These are phyloP conservation scores for Muscidifurax raptorellus DNA, from an alignment of 1,140 invertebrate species.

Conservation along the genomic window DNA sequence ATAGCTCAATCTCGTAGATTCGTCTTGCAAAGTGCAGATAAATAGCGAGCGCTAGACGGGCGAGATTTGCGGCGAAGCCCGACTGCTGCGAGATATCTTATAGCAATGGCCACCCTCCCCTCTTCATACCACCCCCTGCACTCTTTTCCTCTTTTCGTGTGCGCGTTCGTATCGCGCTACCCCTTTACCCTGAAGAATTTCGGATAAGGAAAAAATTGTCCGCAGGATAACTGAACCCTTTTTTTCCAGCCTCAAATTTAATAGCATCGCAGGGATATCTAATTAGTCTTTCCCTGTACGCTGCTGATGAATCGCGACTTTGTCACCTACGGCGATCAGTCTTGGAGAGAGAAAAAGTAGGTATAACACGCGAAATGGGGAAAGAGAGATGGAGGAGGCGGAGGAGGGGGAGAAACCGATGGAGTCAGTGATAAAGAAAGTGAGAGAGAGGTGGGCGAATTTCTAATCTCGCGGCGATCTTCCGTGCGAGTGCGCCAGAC, in stretches of 20 bases:
- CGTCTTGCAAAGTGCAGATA: slow-evolving; percentile 64
- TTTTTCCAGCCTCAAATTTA: neutral
- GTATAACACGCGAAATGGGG: neutral
- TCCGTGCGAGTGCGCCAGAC: slow-evolving; percentile 67
- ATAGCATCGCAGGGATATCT: neutral
- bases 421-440: slow-evolving; percentile 47
- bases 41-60: slow-evolving; percentile 63
- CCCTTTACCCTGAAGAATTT: neutral
- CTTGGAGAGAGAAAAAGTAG: neutral
- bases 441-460: slow-evolving; percentile 52
- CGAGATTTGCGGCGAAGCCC: slow-evolving; percentile 63
- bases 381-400: slow-evolving; percentile 28
- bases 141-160: slow-evolving; percentile 19
- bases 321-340: neutral
- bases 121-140: neutral
- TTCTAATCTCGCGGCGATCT: slow-evolving; percentile 70
- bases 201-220: neutral
- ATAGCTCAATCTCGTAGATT: slow-evolving; percentile 66
- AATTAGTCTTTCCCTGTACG: neutral
- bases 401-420: slow-evolving; percentile 47
- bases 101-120: slow-evolving; percentile 52
- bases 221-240: neutral
- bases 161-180: neutral
- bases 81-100: slow-evolving; percentile 60
- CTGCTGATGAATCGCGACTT: neutral